A percentile compares a stretch with the other conserved stretches of the same genome.
These are phyloP conservation scores for Artemisiospiza belli DNA, from an alignment of 2,113 vertebrate species.

Conservation along the genomic window DNA sequence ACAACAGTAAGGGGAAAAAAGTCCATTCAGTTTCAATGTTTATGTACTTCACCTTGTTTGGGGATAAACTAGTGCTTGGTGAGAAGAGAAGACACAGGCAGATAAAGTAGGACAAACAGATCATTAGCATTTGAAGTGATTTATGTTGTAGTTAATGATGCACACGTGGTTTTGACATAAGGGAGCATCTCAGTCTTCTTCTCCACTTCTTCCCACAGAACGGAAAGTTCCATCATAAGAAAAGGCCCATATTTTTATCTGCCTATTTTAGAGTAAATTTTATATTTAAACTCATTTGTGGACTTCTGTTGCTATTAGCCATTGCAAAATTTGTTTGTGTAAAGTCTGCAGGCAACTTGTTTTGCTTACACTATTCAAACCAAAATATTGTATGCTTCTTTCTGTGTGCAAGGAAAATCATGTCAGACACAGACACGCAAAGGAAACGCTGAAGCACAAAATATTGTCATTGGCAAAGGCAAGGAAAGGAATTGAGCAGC, in stretches of 20 bases:
- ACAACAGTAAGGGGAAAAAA: neutral
- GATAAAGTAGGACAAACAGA: neutral
- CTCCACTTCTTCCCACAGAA: neutral
- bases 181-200: neutral
- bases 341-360: neutral
- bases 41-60: neutral
- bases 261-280: neutral
- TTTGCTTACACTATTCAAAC: neutral
- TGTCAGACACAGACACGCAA: constrained; percentile 33
- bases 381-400: neutral
- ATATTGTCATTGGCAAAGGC: constrained; percentile 66
- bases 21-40: neutral
- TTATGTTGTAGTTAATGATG: neutral
- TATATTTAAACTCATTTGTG: neutral
- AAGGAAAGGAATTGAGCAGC: constrained; percentile 28
- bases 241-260: neutral
- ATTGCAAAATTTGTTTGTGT: neutral
- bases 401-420: constrained; percentile 23
- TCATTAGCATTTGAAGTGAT: neutral
- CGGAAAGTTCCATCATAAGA: neutral
- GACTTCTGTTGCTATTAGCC: neutral
- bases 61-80: neutral
- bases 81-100: neutral
- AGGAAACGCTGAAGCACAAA: constrained; percentile 49
- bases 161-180: neutral